phyloP scores from a whole-genome alignment of 2,888 invertebrate species.

The Deilephila porcellus region DNA sequence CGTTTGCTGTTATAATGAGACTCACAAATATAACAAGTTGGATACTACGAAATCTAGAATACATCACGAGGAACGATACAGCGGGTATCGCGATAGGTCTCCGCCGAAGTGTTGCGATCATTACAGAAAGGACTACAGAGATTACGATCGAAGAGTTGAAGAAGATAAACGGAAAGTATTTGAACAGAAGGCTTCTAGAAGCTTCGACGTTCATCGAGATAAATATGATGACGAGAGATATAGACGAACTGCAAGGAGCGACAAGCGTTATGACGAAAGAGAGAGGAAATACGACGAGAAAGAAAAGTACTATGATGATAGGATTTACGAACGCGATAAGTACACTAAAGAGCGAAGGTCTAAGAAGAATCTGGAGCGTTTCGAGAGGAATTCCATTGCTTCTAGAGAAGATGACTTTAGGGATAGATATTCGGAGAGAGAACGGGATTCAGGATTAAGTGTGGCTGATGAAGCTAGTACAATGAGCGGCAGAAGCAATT shows the following conservation, averaged over 20 bases:
- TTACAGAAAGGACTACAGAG: slow-evolving; percentile 56
- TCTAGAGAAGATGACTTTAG: slow-evolving; percentile 70
- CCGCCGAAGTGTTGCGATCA: slow-evolving; percentile 57
- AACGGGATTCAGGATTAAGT: slow-evolving; percentile 75
- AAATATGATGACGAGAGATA: slow-evolving; percentile 60
- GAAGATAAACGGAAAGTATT: slow-evolving; percentile 59
- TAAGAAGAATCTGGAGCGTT: slow-evolving; percentile 60
- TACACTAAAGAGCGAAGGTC: slow-evolving; percentile 55
- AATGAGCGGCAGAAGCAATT: slow-evolving; percentile 72
- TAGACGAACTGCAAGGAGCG: slow-evolving; percentile 64
- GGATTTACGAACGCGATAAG: slow-evolving; percentile 47
- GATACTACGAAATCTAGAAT: slow-evolving; percentile 55
- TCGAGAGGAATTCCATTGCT: slow-evolving; percentile 64
- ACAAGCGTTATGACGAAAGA: slow-evolving; percentile 57
- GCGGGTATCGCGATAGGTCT: slow-evolving; percentile 55
- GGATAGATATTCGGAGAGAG: slow-evolving; percentile 69
- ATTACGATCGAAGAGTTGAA: slow-evolving; percentile 57
- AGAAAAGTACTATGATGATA: slow-evolving; percentile 60
- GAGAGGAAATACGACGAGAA: slow-evolving; percentile 55
- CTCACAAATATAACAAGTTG: slow-evolving; percentile 57
- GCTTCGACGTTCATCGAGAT: slow-evolving; percentile 66
- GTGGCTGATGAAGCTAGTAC: slow-evolving; percentile 75
- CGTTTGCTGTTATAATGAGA: slow-evolving; percentile 51
- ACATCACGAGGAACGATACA: slow-evolving; percentile 47
- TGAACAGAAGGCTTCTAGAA: slow-evolving; percentile 70